A percentile compares a stretch with the other conserved stretches of the same genome.
Conservation (phyloP, 2,113 vertebrate genomes). For the Lophochroa leadbeateri region DNA sequence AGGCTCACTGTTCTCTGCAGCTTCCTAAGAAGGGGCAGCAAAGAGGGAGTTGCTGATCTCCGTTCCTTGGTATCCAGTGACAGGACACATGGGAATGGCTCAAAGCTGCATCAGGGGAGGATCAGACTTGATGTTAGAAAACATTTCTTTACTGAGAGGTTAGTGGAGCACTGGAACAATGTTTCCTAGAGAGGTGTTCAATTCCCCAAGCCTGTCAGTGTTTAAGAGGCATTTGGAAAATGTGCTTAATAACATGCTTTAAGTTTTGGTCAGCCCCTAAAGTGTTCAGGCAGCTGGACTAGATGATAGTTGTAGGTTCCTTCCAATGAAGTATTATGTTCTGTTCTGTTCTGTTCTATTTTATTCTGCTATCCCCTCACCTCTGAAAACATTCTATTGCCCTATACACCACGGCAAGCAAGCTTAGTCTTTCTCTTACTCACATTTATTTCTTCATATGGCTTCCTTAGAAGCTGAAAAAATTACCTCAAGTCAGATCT, state of each 20-base stretch:
- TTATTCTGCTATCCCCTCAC: background rate
- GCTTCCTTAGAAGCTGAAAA: background rate
- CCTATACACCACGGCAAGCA: background rate
- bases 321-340: background rate
- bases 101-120: background rate
- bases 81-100: fast-evolving
- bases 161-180: background rate
- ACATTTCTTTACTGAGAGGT: background rate
- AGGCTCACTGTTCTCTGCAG: background rate
- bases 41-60: background rate
- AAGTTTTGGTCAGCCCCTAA: background rate
- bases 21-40: background rate
- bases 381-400: background rate
- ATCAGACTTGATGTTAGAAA: background rate
- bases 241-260: background rate
- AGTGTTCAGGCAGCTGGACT: background rate
- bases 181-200: fast-evolving
- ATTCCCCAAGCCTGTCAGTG: background rate
- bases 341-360: background rate
- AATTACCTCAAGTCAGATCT: background rate
- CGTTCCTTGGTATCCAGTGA: background rate
- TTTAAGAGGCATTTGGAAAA: background rate
- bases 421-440: background rate
- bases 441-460: background rate
- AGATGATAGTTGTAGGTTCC: fast-evolving